phyloP scores from a whole-genome alignment of 2,888 invertebrate species.

The Gymnoscelis rufifasciata region DNA sequence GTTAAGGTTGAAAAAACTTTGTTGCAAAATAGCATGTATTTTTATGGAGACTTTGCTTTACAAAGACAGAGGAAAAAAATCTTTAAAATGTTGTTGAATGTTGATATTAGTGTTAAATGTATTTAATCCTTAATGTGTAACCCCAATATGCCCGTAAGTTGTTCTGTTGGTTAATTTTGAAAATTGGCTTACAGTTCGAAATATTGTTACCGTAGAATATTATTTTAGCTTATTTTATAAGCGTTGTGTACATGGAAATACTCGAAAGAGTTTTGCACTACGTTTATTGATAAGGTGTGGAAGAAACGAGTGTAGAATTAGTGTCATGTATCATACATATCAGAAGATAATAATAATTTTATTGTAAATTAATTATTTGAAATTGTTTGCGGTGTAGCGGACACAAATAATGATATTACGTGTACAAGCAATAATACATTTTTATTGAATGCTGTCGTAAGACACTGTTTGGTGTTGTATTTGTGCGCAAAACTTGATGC shows the following conservation, averaged over 20 bases:
- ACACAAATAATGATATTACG: slow-evolving; percentile 63
- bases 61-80: slow-evolving; percentile 38
- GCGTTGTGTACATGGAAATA: slow-evolving; percentile 7
- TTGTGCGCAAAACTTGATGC: slow-evolving; percentile 68
- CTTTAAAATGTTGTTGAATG: slow-evolving; percentile 61
- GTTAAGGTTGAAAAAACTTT: slow-evolving; percentile 10
- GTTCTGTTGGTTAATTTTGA: slow-evolving; percentile 36
- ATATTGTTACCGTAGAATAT: slow-evolving; percentile 31
- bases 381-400: slow-evolving; percentile 70
- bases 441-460: slow-evolving; percentile 65
- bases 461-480: slow-evolving; percentile 69
- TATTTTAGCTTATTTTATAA: slow-evolving; percentile 19
- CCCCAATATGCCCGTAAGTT: slow-evolving; percentile 52
- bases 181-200: slow-evolving; percentile 53
- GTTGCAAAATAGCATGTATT: slow-evolving; percentile 24
- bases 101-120: slow-evolving; percentile 57
- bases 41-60: slow-evolving; percentile 27
- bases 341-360: slow-evolving; percentile 35
- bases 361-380: slow-evolving; percentile 45
- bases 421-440: slow-evolving; percentile 78
- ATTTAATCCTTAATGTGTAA: slow-evolving; percentile 60
- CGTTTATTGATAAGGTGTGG: slow-evolving; percentile 9
- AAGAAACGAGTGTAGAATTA: slow-evolving; percentile 12
- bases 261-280: not conserved
- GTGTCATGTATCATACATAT: slow-evolving; percentile 34